A percentile compares a stretch with the other conserved stretches of the same genome.
phyloP scores from a whole-genome alignment of 2,113 vertebrate genomes.

The Atrichornis clamosus region DNA sequence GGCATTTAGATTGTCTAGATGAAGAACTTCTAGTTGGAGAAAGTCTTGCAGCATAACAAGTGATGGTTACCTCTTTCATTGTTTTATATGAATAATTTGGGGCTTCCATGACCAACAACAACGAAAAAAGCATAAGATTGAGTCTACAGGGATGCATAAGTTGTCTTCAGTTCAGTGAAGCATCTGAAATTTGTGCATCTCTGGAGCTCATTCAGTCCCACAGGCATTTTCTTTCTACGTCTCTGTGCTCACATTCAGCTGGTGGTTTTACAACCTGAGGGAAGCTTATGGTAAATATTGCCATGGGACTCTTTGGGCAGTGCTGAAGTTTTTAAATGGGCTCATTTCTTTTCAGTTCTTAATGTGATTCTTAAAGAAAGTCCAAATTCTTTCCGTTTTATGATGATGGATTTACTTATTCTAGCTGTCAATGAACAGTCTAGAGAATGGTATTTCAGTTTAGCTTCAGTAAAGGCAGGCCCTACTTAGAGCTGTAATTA shows the following conservation, averaged over 20 bases:
- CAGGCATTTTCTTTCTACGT: not conserved
- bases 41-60: not conserved
- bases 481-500: not conserved
- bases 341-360: not conserved
- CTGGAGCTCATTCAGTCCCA: not conserved
- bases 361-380: not conserved
- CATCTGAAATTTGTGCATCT: not conserved
- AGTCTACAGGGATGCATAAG: not conserved
- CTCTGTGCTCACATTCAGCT: not conserved
- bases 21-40: not conserved
- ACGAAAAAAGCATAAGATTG: fast-evolving
- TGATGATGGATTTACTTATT: not conserved
- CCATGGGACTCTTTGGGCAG: not conserved
- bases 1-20: not conserved
- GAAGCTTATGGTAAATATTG: not conserved
- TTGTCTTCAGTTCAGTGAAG: not conserved
- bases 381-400: not conserved
- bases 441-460: not conserved
- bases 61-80: not conserved
- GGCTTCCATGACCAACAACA: not conserved
- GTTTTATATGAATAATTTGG: not conserved
- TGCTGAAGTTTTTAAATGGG: not conserved
- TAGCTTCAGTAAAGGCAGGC: not conserved
- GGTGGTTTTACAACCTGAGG: not conserved
- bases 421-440: not conserved